These are phyloP conservation scores for Periparus ater DNA, from an alignment of 2,797 vertebrate species.

Conservation along the genomic window DNA sequence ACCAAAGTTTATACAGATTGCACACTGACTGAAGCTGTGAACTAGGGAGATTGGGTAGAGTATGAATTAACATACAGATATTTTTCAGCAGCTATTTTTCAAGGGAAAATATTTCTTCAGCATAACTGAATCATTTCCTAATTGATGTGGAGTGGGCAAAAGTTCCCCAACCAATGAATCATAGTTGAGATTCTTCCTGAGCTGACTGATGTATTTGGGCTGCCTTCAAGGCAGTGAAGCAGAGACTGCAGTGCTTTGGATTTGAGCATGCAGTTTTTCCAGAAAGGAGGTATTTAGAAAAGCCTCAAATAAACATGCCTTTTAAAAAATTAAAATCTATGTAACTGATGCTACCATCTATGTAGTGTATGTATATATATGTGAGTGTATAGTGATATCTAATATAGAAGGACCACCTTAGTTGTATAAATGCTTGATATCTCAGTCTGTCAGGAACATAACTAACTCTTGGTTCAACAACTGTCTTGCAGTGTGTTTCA, in stretches of 20 bases:
- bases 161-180: not conserved
- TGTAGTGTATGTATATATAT: not conserved
- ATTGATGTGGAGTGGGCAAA: not conserved
- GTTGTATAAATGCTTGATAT: not conserved
- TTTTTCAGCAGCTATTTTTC: not conserved
- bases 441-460: not conserved
- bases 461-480: accelerated
- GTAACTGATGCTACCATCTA: not conserved
- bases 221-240: not conserved
- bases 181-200: not conserved
- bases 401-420: not conserved
- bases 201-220: not conserved
- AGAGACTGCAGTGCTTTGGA: not conserved
- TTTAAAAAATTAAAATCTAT: not conserved
- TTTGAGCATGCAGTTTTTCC: not conserved
- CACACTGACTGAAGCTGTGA: not conserved
- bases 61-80: not conserved
- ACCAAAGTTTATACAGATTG: not conserved
- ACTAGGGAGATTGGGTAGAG: not conserved
- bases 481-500: not conserved
- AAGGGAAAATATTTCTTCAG: not conserved
- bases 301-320: not conserved
- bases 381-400: not conserved
- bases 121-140: not conserved
- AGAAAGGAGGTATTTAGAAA: not conserved